Conservation (phyloP, 1,140 invertebrate genomes). For the Nephotettix cincticeps region DNA sequence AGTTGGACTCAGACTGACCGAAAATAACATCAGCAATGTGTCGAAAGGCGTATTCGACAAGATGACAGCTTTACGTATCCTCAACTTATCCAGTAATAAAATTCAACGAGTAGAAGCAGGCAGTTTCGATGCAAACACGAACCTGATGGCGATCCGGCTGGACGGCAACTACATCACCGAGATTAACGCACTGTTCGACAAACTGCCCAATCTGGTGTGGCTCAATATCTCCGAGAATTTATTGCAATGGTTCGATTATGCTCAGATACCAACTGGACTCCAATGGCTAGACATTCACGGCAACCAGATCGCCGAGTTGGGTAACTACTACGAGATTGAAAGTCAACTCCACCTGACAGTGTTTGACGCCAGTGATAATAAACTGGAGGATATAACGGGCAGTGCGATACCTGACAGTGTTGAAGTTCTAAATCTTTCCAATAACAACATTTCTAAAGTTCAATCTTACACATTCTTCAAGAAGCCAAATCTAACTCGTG, state of each 20-base stretch:
- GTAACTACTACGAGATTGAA: slow-evolving; percentile 89
- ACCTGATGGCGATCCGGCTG: slow-evolving; percentile 81
- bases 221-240: slow-evolving; percentile 90
- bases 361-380: slow-evolving; percentile 84
- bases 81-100: slow-evolving; percentile 86
- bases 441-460: slow-evolving; percentile 84
- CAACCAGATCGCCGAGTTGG: slow-evolving; percentile 82
- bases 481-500: slow-evolving; percentile 84
- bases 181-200: slow-evolving; percentile 80
- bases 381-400: slow-evolving; percentile 80
- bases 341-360: slow-evolving; percentile 76
- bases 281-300: slow-evolving; percentile 89
- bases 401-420: slow-evolving; percentile 80
- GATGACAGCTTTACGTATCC: slow-evolving; percentile 78
- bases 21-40: slow-evolving; percentile 86
- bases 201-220: slow-evolving; percentile 85
- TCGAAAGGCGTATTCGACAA: slow-evolving; percentile 80
- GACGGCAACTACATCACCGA: slow-evolving; percentile 86
- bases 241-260: slow-evolving; percentile 87
- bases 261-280: slow-evolving; percentile 82
- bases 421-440: slow-evolving; percentile 78
- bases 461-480: slow-evolving; percentile 92
- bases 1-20: slow-evolving; percentile 79
- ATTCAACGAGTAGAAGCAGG: slow-evolving; percentile 83
- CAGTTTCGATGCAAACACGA: slow-evolving; percentile 78